These are phyloP conservation scores for Toxonevra muliebris DNA, from an alignment of 2,888 invertebrate genomes.

Conservation along the genomic window DNA sequence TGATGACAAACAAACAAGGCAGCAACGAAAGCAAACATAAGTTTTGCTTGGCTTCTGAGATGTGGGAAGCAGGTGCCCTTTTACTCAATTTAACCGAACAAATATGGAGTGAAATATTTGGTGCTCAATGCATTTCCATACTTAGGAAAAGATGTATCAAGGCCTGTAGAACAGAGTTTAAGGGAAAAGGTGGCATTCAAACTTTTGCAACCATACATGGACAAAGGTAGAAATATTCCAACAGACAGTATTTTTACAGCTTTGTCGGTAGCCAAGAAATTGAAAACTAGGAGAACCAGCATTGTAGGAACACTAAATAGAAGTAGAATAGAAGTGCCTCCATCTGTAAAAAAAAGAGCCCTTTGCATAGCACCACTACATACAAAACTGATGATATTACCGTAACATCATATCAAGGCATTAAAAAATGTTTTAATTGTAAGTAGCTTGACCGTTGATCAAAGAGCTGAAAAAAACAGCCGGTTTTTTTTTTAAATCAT, in stretches of 20 bases:
- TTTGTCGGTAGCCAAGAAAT: neutral
- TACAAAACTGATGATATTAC: slow-evolving; percentile 11
- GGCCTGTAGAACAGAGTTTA: slow-evolving; percentile 3
- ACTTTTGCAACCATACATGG: slow-evolving; percentile 9
- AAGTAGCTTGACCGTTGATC: slow-evolving; percentile 3
- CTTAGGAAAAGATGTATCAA: neutral
- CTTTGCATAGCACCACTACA: neutral
- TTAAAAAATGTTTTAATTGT: slow-evolving; percentile 4
- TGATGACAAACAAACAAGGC: too few relatives aligned
- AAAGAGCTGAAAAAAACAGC: slow-evolving; percentile 8
- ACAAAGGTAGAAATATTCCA: slow-evolving; percentile 11
- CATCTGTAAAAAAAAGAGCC: slow-evolving; percentile 7
- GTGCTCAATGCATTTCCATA: neutral
- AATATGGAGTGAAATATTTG: neutral
- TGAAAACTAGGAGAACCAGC: too few relatives aligned
- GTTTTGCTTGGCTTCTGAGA: too few relatives aligned
- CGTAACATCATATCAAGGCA: slow-evolving; percentile 11
- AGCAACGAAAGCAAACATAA: too few relatives aligned
- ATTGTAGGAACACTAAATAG: slow-evolving; percentile 11
- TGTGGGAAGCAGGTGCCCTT: neutral
- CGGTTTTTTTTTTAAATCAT: neutral
- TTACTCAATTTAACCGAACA: neutral
- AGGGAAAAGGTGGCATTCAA: neutral
- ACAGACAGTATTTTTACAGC: slow-evolving; percentile 11
- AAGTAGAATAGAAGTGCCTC: slow-evolving; percentile 5